Base-by-base conservation (phyloP, 2,888 invertebrate species). In the Apodemia duryi region DNA sequence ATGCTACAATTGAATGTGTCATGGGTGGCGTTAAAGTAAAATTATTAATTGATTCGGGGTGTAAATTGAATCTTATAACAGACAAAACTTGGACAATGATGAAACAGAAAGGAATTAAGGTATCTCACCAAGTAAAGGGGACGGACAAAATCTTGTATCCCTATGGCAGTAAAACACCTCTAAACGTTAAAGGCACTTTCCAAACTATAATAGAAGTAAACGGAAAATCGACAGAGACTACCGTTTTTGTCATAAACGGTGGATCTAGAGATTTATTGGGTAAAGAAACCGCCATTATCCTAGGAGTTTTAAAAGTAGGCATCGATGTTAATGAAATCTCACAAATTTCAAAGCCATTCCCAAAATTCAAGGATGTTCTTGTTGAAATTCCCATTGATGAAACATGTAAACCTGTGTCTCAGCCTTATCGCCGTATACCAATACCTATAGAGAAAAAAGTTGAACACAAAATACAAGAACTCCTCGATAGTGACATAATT, bases 231-330 rank as follows among this genome's bases (percentile, higher is more conserved):
- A 9, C 10, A 41, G 7, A 41, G 10, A 7, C 41, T 41, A 9
- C 10, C 9, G 10, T 73, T 62, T 73, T 71, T 63, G 72, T 74
- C 6, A 68, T 74, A 11, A 49, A 62, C 49, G 57, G 68, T 32
- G 73, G 72, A 2, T 63, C 72, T 2, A 61, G 70, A 29, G 65
- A 74, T 63, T 46, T 74, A 57, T 52, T 74, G 5, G 73, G 75
- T 10, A 70, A 69, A 64, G 61, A 52, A 11, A 66, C 71, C 10
- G 72, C 69, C 13, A 61, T 67, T 0, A 21, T n/a, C 11, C 64
- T 73, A 6, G 70, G 69, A 9, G 67, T 73, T n/a, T 57, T 71
- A 11, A 63, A 65, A 63, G 21, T 71, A 1, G 66, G 67, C 2
- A 10, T 66, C 6, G 41, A 43, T 32, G 46, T 69, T n/a, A 67